Evolutionary conservation across 2,797 vertebrate genomes (phyloP), one percentile per base, ranked within the genome.

Genomic region (Mormyrus hasselquistii): DNA sequence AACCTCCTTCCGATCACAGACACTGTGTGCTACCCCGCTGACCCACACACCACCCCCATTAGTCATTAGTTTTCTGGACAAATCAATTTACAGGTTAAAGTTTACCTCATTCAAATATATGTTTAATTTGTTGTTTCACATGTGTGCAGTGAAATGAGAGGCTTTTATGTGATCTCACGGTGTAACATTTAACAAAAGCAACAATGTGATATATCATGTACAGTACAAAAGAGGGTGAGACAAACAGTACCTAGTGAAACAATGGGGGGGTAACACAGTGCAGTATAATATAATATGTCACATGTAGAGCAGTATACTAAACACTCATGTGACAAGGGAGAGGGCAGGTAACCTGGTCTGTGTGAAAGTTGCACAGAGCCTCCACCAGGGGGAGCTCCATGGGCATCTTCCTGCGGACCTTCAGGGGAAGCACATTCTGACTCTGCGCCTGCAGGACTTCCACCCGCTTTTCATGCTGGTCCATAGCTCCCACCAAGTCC

Each of bases 401-500:
- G 0, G 96, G 95, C 0, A 90, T 91, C 88, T 97, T 94, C 0
- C 97, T 94, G 57, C 97, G 97, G 91, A 95, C 97, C 87, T 95
- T 96, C 89, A 99, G 95, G 0, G 99, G 99, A 55, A 97, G 90
- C 16, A 99, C 94, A 90, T 98, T 97, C 90, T 97, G 94, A 88
- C 97, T 97, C 50, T 96, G 96, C 87, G 95, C 97, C 94, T 98
- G 96, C 2, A 99, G 95, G 2, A 95, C 94, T 87, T 92, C 94
- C 88, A 99, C 95, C 19, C 97, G 96, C 0, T 96, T 97, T 4
- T 97, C 96, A 0, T 97, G 97, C 93, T 97, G 95, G 57, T 97
- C 96, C 95, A 99, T 91, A 19, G 97, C 97, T 91, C 97, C 98
- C 55, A 97, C 92, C 93, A 99, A 98, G 93, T 99, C 98, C 98